These are phyloP conservation scores for Incurvaria masculella DNA, from an alignment of 2,888 invertebrate genomes.

Conservation along the genomic window DNA sequence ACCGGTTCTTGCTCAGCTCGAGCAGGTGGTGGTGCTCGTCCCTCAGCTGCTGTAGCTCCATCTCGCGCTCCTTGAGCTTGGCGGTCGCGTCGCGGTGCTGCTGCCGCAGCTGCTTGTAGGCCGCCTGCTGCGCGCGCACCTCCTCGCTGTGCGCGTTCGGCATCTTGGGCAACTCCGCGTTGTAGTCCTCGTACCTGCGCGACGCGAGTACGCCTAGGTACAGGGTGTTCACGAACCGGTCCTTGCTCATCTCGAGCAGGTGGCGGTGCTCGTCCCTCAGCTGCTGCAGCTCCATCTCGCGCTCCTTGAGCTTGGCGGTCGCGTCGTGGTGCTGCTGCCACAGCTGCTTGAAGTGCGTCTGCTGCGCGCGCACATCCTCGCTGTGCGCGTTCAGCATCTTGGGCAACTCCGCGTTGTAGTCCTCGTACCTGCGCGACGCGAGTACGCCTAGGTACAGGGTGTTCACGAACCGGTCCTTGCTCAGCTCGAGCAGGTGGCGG, in stretches of 20 bases:
- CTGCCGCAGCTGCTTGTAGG: slow-evolving; percentile 54
- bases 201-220: no score
- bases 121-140: slow-evolving; percentile 56
- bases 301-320: slow-evolving; percentile 62
- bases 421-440: slow-evolving; percentile 59
- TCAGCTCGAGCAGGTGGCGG: slow-evolving; percentile 65
- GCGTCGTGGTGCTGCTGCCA: slow-evolving; percentile 61
- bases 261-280: slow-evolving; percentile 69
- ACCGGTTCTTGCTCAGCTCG: slow-evolving; percentile 70
- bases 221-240: slow-evolving; percentile 46
- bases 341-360: slow-evolving; percentile 65
- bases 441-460: background rate
- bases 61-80: slow-evolving; percentile 66
- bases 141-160: slow-evolving; percentile 77
- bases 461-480: slow-evolving; percentile 73
- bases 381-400: slow-evolving; percentile 71
- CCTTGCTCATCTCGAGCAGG: slow-evolving; percentile 66
- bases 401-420: slow-evolving; percentile 74
- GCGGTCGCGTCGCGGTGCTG: slow-evolving; percentile 61
- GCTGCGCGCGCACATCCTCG: slow-evolving; percentile 72
- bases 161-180: slow-evolving; percentile 73
- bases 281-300: slow-evolving; percentile 63
- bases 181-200: slow-evolving; percentile 70
- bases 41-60: slow-evolving; percentile 60
- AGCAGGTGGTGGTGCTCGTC: slow-evolving; percentile 69